A percentile compares a stretch with the other conserved stretches of the same genome.
These are phyloP conservation scores for Pristionchus entomophagus DNA, from an alignment of 2,888 invertebrate genomes.

Conservation along the genomic window DNA sequence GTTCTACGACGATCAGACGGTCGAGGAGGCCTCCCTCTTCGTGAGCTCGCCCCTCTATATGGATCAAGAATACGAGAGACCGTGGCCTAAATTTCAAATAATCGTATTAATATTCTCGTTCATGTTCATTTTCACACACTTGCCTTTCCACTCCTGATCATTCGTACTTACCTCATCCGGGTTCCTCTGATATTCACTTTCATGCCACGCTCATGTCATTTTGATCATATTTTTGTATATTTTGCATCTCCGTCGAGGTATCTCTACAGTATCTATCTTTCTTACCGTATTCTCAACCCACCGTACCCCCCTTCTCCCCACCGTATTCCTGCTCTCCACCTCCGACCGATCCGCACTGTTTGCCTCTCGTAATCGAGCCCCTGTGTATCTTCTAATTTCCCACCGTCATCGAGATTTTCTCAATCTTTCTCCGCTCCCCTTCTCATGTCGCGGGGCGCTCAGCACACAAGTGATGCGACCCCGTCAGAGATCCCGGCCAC, in stretches of 20 bases:
- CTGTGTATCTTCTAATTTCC: conserved; percentile 34
- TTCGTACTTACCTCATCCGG: not conserved
- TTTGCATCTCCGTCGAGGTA: not conserved
- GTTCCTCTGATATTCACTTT: conserved; percentile 13
- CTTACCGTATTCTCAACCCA: not conserved
- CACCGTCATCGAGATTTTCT: conserved; percentile 29
- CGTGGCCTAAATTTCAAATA: not conserved
- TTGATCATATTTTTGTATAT: not conserved
- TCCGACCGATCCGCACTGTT: not conserved
- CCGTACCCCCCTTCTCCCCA: not conserved
- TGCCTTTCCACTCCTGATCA: conserved; percentile 3
- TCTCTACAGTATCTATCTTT: not conserved
- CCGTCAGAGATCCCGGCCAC: not conserved
- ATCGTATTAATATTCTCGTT: not conserved
- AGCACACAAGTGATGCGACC: not conserved
- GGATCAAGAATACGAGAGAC: conserved; percentile 49
- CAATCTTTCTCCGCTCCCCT: conserved; percentile 34
- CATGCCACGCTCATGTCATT: conserved; percentile 18
- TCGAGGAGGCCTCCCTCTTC: conserved; percentile 56
- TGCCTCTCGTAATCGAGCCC: conserved; percentile 37
- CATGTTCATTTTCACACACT: not conserved
- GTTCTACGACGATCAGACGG: conserved; percentile 62
- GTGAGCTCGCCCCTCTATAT: conserved; percentile 63
- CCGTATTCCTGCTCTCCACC: conserved; percentile 10
- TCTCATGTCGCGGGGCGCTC: not conserved